phyloP scores from a whole-genome alignment of 2,797 vertebrate genomes.

The Cichlasoma orientale region DNA sequence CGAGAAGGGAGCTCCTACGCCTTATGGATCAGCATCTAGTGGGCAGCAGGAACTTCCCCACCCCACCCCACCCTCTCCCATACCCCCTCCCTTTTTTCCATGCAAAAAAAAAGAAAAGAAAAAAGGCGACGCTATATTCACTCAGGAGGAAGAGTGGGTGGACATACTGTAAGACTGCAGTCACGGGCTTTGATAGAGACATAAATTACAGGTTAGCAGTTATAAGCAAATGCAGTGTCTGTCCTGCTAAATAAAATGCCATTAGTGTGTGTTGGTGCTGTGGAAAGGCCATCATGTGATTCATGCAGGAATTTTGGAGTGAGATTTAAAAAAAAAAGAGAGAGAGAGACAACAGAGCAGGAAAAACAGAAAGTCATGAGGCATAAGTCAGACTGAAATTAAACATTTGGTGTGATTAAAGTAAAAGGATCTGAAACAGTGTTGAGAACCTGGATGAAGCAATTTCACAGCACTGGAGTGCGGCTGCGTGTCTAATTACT shows the following conservation, averaged over 20 bases:
- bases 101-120: not conserved
- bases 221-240: slow-evolving; percentile 38
- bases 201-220: slow-evolving; percentile 52
- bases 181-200: slow-evolving; percentile 59
- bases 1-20: slow-evolving; percentile 69
- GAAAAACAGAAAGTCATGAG: slow-evolving; percentile 10
- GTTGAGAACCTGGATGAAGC: not conserved
- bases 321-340: not conserved
- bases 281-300: slow-evolving; percentile 41
- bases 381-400: not conserved
- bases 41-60: slow-evolving; percentile 43
- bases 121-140: slow-evolving; percentile 49
- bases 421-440: not conserved
- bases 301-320: slow-evolving; percentile 27
- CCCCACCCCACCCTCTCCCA: not conserved
- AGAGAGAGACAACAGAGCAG: slow-evolving; percentile 12
- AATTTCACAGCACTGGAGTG: not conserved
- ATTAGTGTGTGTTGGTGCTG: slow-evolving; percentile 1
- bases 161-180: slow-evolving; percentile 53
- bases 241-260: slow-evolving; percentile 22
- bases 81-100: not conserved
- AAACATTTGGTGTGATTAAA: not conserved
- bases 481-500: too few species aligned
- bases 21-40: slow-evolving; percentile 73
- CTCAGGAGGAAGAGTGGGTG: slow-evolving; percentile 69